These are phyloP conservation scores for Anhinga rufa DNA, from an alignment of 2,113 vertebrate genomes.

Conservation along the genomic window DNA sequence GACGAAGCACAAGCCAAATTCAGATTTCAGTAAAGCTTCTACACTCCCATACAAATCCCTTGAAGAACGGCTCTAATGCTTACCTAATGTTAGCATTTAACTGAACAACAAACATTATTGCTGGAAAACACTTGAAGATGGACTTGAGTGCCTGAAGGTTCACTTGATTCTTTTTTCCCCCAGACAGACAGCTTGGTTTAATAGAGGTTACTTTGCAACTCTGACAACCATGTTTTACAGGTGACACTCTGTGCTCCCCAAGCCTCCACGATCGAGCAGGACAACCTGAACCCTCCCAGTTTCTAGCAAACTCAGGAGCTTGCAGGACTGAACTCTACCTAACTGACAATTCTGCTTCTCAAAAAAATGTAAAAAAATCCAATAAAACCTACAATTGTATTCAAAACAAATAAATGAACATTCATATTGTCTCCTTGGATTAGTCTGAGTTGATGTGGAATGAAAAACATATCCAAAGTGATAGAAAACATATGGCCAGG, in stretches of 20 bases:
- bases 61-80: neutral
- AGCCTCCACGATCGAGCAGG: neutral
- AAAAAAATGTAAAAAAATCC: neutral
- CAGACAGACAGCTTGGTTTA: neutral
- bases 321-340: neutral
- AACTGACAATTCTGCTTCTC: neutral
- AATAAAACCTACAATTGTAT: neutral
- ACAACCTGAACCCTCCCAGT: neutral
- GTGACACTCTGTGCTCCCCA: no score
- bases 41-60: neutral
- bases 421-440: neutral
- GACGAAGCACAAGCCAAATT: neutral
- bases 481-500: neutral
- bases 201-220: neutral
- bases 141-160: neutral
- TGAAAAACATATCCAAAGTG: neutral
- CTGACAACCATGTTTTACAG: neutral
- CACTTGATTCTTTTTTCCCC: neutral
- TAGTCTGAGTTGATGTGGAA: neutral
- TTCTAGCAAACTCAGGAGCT: neutral
- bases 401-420: neutral
- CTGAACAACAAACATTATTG: neutral
- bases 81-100: neutral
- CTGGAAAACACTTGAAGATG: neutral
- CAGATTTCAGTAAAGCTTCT: neutral